phyloP scores from a whole-genome alignment of 1,140 invertebrate species.

The Drosophila repletoides region DNA sequence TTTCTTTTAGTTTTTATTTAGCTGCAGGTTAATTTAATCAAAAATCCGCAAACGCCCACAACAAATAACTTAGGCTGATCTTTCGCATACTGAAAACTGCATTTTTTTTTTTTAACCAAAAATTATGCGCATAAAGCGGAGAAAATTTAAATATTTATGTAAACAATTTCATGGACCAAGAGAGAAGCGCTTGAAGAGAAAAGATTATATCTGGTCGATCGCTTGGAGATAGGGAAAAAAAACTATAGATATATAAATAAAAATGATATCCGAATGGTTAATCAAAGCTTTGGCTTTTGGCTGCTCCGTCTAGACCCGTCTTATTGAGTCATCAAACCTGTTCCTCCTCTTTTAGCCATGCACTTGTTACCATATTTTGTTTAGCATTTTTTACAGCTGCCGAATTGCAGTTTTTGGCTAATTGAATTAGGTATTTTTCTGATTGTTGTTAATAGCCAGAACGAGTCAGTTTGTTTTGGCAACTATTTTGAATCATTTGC shows the following conservation, averaged over 20 bases:
- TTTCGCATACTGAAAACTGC: constrained; percentile 24
- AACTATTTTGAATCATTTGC: too few relatives aligned
- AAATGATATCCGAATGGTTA: too few relatives aligned
- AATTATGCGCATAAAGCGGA: constrained; percentile 68
- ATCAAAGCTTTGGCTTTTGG: too few relatives aligned
- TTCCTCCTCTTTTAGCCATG: constrained; percentile 45
- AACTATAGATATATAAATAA: too few relatives aligned
- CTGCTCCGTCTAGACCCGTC: neutral
- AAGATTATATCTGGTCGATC: too few relatives aligned
- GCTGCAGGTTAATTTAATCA: constrained; percentile 25
- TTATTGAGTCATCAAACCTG: constrained; percentile 51
- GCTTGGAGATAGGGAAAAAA: too few relatives aligned
- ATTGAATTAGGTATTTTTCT: constrained; percentile 52
- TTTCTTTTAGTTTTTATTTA: constrained; percentile 31
- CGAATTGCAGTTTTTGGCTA: constrained; percentile 24
- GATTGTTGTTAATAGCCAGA: too few relatives aligned
- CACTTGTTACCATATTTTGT: constrained; percentile 43
- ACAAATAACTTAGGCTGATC: constrained; percentile 46
- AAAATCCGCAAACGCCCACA: constrained; percentile 41
- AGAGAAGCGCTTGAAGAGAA: too few relatives aligned
- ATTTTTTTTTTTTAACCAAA: constrained; percentile 34
- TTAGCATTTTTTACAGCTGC: constrained; percentile 34
- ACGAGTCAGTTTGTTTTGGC: constrained; percentile 11
- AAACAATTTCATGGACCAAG: constrained; percentile 23
- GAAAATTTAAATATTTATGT: constrained; percentile 52